A percentile compares a stretch with the other conserved stretches of the same genome.
phyloP scores from a whole-genome alignment of 2,888 invertebrate species.

The Cerastis rubricosa region DNA sequence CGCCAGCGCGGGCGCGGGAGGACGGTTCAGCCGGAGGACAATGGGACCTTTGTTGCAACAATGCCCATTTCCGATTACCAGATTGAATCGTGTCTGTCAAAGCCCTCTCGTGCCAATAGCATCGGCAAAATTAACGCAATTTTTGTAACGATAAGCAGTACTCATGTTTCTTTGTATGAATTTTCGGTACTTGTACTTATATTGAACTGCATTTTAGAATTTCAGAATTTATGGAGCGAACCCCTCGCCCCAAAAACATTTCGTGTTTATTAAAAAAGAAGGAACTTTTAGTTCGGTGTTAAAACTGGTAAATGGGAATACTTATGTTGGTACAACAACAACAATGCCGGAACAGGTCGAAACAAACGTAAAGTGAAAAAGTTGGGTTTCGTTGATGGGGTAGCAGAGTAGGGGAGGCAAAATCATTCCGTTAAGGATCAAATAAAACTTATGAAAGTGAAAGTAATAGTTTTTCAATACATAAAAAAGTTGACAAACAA shows the following conservation, averaged over 20 bases:
- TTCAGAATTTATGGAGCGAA: background rate
- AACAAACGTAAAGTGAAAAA: constrained; percentile 56
- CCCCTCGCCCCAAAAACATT: constrained; percentile 6
- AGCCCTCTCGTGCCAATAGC: constrained; percentile 81
- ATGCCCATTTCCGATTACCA: constrained; percentile 90
- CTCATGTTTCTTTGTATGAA: background rate
- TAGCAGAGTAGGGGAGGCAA: constrained; percentile 18
- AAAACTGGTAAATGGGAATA: constrained; percentile 38
- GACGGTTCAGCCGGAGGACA: constrained; percentile 74
- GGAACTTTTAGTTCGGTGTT: constrained; percentile 26
- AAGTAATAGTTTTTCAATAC: constrained; percentile 57
- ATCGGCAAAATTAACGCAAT: constrained; percentile 64
- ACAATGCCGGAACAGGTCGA: constrained; percentile 28
- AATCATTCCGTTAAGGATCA: constrained; percentile 47
- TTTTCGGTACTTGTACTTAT: background rate
- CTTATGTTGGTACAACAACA: constrained; percentile 45
- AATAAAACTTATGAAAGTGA: constrained; percentile 57
- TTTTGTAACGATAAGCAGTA: constrained; percentile 35
- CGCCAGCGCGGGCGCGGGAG: constrained; percentile 66
- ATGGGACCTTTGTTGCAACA: constrained; percentile 89
- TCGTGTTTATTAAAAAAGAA: constrained; percentile 38
- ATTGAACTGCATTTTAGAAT: constrained; percentile 18
- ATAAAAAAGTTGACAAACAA: constrained; percentile 38
- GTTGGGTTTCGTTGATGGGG: constrained; percentile 41
- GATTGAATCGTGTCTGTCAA: constrained; percentile 88